Base-by-base conservation (phyloP, 2,888 invertebrate species). In the Lithophane socia region DNA sequence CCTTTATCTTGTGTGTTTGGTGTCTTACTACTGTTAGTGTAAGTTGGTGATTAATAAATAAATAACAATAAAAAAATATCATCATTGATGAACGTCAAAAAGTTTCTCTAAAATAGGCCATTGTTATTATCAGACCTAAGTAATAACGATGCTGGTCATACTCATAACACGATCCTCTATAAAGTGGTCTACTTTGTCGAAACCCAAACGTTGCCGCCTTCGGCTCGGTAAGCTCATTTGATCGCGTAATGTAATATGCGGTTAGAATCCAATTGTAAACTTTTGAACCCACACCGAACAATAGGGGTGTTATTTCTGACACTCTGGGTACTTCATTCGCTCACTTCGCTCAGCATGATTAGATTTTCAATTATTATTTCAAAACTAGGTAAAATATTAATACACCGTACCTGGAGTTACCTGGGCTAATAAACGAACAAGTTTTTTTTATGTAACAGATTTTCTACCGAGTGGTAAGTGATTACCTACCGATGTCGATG, bases 201-300 rank as follows among this genome's bases (percentile, higher is more conserved):
- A 75, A 69, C 69, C 68, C 81, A 80, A 68, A 80, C 80, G 64
- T 75, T 61, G 61, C 80, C 66, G 18, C 61, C 73, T 73, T 79
- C 47, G 37, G 65, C 44, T 75, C 80, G 52, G 68, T 80, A 69
- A 80, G 80, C 80, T 80, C 47, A 65, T 80, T 69, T 75, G 81
- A 80, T 80, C 60, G 68, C 60, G 68, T 69, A 75, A 80, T 80
- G 68, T 79, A 69, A 68, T 80, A 69, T 80, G 65, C 75, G 80
- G 81, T 80, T 64, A 69, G 42, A 60, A 80, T 74, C 80, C 74
- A 75, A 65, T 80, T 80, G 79, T 69, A 65, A 80, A 80, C 79
- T 80, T 80, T 69, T 80, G 65, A 80, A 54, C 58, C 68, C 64
- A 37, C 29, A 42, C 60, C 42, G 47, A 63, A 79, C 79, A 67